Percentiles rank a stretch among this genome's conserved stretches.
These are phyloP conservation scores for Philopedon plagiatum DNA, from an alignment of 2,888 invertebrate species.

Conservation along the genomic window DNA sequence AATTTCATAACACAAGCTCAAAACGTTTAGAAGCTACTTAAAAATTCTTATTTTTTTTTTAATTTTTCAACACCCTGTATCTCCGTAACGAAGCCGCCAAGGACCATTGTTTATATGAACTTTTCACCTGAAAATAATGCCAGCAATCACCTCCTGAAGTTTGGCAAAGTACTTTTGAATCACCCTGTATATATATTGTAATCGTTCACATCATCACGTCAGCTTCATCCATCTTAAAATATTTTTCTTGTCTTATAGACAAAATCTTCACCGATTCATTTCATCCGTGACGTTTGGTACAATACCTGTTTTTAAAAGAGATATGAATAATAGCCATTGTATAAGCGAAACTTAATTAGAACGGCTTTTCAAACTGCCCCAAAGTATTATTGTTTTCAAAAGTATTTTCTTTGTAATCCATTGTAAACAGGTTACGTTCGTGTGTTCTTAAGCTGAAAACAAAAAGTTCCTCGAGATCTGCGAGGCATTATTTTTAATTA, in stretches of 20 bases:
- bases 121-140: too few species aligned
- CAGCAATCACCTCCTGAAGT: too few species aligned
- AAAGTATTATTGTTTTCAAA: neutral
- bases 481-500: too few species aligned
- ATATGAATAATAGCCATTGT: slow-evolving; percentile 16
- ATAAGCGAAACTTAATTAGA: neutral
- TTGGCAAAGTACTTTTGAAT: too few species aligned
- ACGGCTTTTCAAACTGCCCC: slow-evolving; percentile 1
- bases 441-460: neutral
- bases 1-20: too few species aligned
- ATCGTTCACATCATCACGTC: neutral
- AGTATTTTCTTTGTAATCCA: neutral
- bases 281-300: slow-evolving; percentile 3
- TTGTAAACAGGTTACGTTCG: neutral
- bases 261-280: neutral
- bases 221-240: neutral
- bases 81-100: too few species aligned
- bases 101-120: too few species aligned
- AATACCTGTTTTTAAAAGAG: slow-evolving; percentile 14
- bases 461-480: neutral
- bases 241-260: neutral
- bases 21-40: too few species aligned
- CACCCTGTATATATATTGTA: too few species aligned
- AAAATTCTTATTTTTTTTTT: too few species aligned
- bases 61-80: too few species aligned